Evolutionary conservation across 2,797 vertebrate species (phyloP).

Genomic region (Acrossocheilus fasciatus): DNA sequence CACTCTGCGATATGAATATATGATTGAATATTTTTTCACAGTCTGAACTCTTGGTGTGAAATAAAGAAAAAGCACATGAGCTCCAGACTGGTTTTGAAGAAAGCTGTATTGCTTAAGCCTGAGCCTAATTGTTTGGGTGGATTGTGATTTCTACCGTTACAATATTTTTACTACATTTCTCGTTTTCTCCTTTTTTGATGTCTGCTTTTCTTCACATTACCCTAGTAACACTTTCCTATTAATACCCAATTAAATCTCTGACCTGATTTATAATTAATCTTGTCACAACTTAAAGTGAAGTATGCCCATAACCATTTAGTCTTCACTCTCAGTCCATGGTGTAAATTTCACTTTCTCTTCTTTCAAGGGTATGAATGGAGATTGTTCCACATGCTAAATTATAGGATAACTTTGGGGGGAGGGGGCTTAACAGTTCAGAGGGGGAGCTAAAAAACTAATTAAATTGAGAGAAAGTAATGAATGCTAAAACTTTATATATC

Average conservation of each 20-base stretch:
- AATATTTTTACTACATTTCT: no score
- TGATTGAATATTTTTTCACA: neutral
- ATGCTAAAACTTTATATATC: no score
- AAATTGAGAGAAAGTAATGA: no score
- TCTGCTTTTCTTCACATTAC: neutral
- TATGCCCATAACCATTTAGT: neutral
- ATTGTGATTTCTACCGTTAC: neutral
- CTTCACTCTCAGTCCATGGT: neutral
- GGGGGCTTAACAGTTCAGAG: no score
- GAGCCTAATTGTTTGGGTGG: neutral
- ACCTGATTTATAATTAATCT: neutral
- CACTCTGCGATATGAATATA: neutral
- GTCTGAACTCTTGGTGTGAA: neutral
- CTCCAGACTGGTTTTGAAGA: neutral
- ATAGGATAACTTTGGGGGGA: neutral
- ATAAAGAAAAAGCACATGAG: slow-evolving; percentile 19
- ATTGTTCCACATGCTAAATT: neutral
- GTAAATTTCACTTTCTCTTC: neutral
- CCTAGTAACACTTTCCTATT: neutral
- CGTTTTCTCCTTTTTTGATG: neutral
- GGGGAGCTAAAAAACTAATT: no score
- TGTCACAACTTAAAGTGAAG: neutral
- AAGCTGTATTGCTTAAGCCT: neutral
- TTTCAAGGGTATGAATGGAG: neutral
- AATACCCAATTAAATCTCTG: neutral